phyloP scores from a whole-genome alignment of 1,140 invertebrate genomes.

The Macrocentrus cingulum region DNA sequence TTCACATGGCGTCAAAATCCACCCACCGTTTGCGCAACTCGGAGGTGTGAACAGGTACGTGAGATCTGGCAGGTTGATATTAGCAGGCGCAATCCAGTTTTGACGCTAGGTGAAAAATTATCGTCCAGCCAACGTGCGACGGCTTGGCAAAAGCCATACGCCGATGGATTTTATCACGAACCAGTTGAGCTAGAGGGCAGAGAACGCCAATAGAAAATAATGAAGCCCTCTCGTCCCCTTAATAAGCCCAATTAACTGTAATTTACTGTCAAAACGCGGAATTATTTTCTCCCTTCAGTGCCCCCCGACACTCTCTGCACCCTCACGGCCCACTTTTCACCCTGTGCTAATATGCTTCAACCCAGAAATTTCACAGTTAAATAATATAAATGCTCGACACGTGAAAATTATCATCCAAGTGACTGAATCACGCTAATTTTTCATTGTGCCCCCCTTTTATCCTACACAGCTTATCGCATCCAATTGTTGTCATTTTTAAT shows the following conservation, averaged over 20 bases:
- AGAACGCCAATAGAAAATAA: conserved; percentile 37
- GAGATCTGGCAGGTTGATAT: conserved; percentile 8
- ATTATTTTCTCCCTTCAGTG: conserved; percentile 39
- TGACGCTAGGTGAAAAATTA: conserved; percentile 12
- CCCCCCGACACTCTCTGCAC: conserved; percentile 13
- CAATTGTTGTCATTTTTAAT: too few relatives aligned
- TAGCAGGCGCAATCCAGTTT: conserved; percentile 1
- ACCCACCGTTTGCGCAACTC: conserved; percentile 20
- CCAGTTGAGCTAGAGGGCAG: not conserved
- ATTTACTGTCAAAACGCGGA: conserved; percentile 44
- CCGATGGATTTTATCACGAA: not conserved
- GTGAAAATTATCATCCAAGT: conserved; percentile 42
- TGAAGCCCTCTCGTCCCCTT: conserved; percentile 38
- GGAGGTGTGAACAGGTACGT: conserved; percentile 25
- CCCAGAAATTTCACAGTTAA: conserved; percentile 48
- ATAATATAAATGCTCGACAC: conserved; percentile 53
- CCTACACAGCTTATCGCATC: too few relatives aligned
- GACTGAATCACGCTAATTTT: conserved; percentile 56
- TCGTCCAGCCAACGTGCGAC: too few relatives aligned
- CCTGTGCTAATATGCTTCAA: too few relatives aligned
- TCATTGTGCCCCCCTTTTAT: conserved; percentile 45
- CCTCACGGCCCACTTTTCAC: too few relatives aligned
- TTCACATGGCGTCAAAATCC: conserved; percentile 15
- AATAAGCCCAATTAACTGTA: conserved; percentile 46
- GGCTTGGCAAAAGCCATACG: not conserved